phyloP scores from a whole-genome alignment of 2,797 vertebrate genomes.

The Coracias cyanogaster region DNA sequence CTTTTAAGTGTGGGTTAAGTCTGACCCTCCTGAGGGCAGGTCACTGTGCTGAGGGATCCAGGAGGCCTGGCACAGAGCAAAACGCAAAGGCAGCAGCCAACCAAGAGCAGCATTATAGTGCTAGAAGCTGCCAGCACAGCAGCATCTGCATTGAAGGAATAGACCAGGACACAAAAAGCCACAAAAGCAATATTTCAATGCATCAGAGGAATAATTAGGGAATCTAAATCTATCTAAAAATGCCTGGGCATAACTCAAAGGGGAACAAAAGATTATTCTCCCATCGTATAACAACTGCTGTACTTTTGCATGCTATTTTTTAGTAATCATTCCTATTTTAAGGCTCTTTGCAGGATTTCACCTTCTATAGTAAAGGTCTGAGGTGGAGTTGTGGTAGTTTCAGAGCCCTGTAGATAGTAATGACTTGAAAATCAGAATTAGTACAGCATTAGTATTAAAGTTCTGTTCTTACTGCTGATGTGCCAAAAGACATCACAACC shows the following conservation, averaged over 20 bases:
- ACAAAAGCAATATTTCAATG: neutral
- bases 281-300: neutral
- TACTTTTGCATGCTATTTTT: neutral
- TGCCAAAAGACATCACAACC: neutral
- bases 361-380: neutral
- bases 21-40: neutral
- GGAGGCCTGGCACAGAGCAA: neutral
- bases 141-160: neutral
- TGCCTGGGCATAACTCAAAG: neutral
- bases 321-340: neutral
- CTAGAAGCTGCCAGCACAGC: neutral
- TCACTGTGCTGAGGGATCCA: neutral
- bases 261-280: neutral
- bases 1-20: neutral
- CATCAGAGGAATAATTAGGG: neutral
- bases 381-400: neutral
- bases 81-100: neutral
- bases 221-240: neutral
- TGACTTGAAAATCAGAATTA: neutral
- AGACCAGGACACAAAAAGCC: neutral
- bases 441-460: neutral
- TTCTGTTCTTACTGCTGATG: neutral
- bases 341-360: neutral
- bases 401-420: neutral
- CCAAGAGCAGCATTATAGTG: neutral